These are phyloP conservation scores for Drosophila parvula DNA, from an alignment of 1,140 invertebrate genomes.

Conservation along the genomic window DNA sequence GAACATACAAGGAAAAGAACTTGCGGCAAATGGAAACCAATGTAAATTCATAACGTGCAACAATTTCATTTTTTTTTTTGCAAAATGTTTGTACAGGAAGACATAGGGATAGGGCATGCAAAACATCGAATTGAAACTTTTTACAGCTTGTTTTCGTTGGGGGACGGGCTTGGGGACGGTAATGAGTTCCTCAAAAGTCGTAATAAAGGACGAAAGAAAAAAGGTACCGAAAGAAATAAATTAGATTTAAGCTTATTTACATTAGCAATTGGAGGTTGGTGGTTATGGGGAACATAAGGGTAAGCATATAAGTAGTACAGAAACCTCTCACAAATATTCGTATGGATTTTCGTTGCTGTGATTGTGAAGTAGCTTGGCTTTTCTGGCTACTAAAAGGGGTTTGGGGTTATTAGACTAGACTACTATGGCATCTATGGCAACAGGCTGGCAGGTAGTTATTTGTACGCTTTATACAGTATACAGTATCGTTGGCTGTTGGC, in stretches of 20 bases:
- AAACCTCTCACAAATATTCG: constrained; percentile 78
- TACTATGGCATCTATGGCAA: constrained; percentile 51
- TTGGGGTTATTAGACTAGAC: constrained; percentile 54
- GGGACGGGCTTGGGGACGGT: constrained; percentile 1
- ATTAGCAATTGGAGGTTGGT: constrained; percentile 30
- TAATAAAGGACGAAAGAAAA: constrained; percentile 18
- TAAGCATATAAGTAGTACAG: constrained; percentile 71
- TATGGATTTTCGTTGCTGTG: constrained; percentile 60
- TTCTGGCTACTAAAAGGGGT: constrained; percentile 59
- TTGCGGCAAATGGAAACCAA: constrained; percentile 46
- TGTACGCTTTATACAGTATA: constrained; percentile 53
- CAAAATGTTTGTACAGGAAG: constrained; percentile 21
- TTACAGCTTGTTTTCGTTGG: constrained; percentile 29
- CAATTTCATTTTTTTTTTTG: constrained; percentile 28
- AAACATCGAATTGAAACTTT: constrained; percentile 50
- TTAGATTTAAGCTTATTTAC: constrained; percentile 47
- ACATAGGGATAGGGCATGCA: constrained; percentile 32
- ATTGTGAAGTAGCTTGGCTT: constrained; percentile 74
- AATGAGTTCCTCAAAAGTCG: constrained; percentile 6
- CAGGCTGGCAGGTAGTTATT: constrained; percentile 40
- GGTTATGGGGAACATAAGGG: constrained; percentile 1
- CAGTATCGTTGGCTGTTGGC: constrained; percentile 29
- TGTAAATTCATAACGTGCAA: constrained; percentile 54
- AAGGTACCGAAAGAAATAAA: constrained; percentile 15
- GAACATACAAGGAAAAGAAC: constrained; percentile 53